These are phyloP conservation scores for Cremastinae sp. DNA, from an alignment of 2,888 invertebrate genomes.

Conservation along the genomic window DNA sequence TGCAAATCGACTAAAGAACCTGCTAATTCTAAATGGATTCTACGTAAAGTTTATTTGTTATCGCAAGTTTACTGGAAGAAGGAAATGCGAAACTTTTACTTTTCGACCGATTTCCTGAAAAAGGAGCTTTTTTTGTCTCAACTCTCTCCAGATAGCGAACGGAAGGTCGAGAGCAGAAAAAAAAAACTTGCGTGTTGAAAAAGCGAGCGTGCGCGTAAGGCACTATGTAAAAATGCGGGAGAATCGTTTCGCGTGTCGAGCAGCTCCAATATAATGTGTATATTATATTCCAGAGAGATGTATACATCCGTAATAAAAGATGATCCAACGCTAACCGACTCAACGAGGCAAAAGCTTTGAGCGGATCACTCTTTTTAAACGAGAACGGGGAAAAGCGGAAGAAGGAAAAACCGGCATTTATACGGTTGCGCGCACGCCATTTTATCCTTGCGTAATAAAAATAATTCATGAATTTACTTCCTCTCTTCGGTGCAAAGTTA, in stretches of 20 bases:
- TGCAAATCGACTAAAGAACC: too few species aligned
- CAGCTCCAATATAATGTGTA: constrained; percentile 28
- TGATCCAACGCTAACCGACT: constrained; percentile 25
- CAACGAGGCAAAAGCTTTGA: neutral
- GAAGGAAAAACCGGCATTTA: constrained; percentile 61
- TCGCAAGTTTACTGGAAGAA: too few species aligned
- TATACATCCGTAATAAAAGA: constrained; percentile 52
- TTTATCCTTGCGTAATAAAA: constrained; percentile 59
- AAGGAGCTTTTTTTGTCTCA: too few species aligned
- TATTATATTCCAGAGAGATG: constrained; percentile 49
- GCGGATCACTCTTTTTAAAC: neutral
- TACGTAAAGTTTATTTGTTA: too few species aligned
- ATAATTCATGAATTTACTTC: constrained; percentile 64
- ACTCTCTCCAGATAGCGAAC: neutral
- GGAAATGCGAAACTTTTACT: too few species aligned
- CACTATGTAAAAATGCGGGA: constrained; percentile 8
- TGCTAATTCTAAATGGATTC: too few species aligned
- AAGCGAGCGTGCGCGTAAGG: neutral
- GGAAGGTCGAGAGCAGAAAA: neutral
- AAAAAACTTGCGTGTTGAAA: neutral
- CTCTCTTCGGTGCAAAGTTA: constrained; percentile 55
- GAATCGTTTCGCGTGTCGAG: constrained; percentile 41
- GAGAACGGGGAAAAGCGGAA: constrained; percentile 59
- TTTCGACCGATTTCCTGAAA: too few species aligned
- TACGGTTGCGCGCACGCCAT: constrained; percentile 58